Percentiles rank a stretch among this genome's conserved stretches.
Evolutionary conservation across 2,888 invertebrate genomes (phyloP).

Genomic region (Dolichopus griseipennis): DNA sequence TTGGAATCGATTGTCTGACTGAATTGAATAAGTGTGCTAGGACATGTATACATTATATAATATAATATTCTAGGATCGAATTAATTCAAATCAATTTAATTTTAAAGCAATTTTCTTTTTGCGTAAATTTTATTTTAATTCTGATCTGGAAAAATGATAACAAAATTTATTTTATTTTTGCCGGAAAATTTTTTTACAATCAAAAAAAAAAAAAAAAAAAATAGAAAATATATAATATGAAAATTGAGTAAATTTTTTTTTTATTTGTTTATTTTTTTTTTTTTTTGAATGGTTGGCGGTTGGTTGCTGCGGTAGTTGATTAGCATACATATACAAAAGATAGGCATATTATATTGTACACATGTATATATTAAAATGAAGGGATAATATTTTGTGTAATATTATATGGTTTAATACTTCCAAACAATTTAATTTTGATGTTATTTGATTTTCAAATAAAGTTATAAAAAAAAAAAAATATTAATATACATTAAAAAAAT

Average conservation of each 20-base stretch:
- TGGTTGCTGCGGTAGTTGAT: no score
- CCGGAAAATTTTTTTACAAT: no score
- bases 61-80: background rate
- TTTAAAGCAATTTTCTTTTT: background rate
- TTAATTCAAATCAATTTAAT: slow-evolving; percentile 6
- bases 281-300: no score
- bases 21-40: no score
- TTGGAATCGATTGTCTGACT: no score
- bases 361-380: background rate
- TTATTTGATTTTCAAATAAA: background rate
- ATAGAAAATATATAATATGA: no score
- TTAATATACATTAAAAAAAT: no score
- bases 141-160: background rate
- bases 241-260: no score
- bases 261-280: no score
- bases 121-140: background rate
- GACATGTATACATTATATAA: no score
- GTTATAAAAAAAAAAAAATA: background rate
- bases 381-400: background rate
- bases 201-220: no score
- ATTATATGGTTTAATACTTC: background rate
- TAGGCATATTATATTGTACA: background rate
- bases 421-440: background rate
- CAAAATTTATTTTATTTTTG: background rate
- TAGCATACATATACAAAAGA: no score